Percentiles rank a stretch among this genome's conserved stretches.
phyloP scores from a whole-genome alignment of 2,113 vertebrate species.

The Tricholaema leucomelas region DNA sequence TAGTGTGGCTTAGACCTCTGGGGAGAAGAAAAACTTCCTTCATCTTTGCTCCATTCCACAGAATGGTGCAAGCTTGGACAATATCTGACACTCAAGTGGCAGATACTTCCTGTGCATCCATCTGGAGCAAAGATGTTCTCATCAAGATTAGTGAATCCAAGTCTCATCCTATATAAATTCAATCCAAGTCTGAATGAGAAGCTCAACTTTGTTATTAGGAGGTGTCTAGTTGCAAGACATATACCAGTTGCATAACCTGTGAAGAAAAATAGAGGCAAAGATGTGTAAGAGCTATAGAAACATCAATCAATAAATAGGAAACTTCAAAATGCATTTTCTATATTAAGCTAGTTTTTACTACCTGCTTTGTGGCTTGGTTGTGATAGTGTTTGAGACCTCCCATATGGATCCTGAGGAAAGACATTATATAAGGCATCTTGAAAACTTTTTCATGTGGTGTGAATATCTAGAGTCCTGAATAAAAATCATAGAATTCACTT shows the following conservation, averaged over 20 bases:
- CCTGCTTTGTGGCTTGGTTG: neutral
- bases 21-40: neutral
- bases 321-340: neutral
- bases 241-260: neutral
- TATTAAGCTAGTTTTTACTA: neutral
- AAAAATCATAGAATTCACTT: constrained; percentile 63
- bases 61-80: neutral
- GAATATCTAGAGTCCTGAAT: constrained; percentile 52
- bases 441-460: constrained; percentile 47
- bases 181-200: neutral
- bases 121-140: constrained; percentile 26
- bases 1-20: neutral
- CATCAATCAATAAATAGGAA: neutral
- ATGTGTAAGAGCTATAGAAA: neutral
- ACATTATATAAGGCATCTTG: constrained; percentile 5
- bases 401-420: constrained; percentile 27
- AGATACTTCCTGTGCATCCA: constrained; percentile 24
- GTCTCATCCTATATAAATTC: neutral
- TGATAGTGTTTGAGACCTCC: constrained; percentile 17
- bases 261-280: neutral
- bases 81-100: neutral
- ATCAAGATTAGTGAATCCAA: neutral
- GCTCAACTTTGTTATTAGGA: neutral
- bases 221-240: neutral
- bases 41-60: neutral